Conservation (phyloP, 2,888 invertebrate species). For the Calliphora vomitoria region DNA sequence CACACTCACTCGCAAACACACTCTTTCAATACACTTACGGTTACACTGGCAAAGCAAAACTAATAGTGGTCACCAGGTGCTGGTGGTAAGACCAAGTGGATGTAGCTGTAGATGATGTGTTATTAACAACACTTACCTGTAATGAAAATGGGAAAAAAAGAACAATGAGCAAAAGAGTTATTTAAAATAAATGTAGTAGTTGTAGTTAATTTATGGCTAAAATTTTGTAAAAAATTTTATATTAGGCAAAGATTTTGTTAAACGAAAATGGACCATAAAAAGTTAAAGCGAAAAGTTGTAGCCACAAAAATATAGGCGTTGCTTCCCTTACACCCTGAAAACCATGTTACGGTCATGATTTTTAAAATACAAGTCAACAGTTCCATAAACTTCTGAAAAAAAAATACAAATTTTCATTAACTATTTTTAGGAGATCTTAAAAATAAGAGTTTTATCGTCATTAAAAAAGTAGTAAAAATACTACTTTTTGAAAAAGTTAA, state of each 20-base stretch:
- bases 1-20: background rate
- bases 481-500: no score
- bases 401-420: no score
- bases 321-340: background rate
- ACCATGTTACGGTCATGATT: no score
- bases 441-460: no score
- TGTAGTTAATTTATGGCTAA: slow-evolving; percentile 32
- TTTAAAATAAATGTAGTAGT: slow-evolving; percentile 27
- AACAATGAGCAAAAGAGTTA: slow-evolving; percentile 35
- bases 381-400: no score
- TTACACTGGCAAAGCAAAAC: slow-evolving; percentile 23
- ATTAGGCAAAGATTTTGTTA: slow-evolving; percentile 8
- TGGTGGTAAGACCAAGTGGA: slow-evolving; percentile 34
- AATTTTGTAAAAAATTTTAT: background rate
- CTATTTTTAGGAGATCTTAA: no score
- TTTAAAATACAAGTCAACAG: no score
- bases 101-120: slow-evolving; percentile 50
- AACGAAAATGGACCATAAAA: background rate
- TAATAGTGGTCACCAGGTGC: slow-evolving; percentile 70
- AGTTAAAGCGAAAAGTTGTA: background rate
- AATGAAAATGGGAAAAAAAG: slow-evolving; percentile 40
- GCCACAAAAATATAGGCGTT: no score
- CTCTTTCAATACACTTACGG: slow-evolving; percentile 28
- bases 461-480: no score
- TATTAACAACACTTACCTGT: slow-evolving; percentile 71